Percentiles rank a stretch among this genome's conserved stretches.
phyloP scores from a whole-genome alignment of 2,888 invertebrate species.

The Cremastinae sp. region DNA sequence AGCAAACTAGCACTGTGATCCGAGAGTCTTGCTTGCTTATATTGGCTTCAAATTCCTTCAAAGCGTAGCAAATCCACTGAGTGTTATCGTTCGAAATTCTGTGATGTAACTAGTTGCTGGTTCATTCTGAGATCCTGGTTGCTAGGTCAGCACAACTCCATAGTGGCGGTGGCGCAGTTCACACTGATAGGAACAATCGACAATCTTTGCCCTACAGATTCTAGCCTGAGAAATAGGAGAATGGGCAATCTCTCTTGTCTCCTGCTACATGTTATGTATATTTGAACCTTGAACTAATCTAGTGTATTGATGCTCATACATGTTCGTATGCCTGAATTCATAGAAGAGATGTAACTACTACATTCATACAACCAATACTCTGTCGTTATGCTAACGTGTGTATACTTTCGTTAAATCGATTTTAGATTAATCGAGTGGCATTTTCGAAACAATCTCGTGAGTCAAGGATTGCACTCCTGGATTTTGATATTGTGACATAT shows the following conservation, averaged over 20 bases:
- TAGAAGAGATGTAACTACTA: conserved; percentile 24
- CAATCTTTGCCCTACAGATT: conserved; percentile 44
- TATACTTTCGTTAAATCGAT: conserved; percentile 37
- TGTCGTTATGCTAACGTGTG: conserved; percentile 9
- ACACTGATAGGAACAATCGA: conserved; percentile 34
- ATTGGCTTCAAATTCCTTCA: conserved; percentile 27
- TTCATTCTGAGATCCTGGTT: too few relatives aligned
- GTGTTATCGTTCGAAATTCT: conserved; percentile 28
- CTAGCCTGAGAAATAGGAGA: conserved; percentile 35
- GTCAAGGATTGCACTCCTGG: too few relatives aligned
- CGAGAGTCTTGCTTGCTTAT: conserved; percentile 17
- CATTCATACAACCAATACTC: conserved; percentile 10
- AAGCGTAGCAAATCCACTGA: conserved; percentile 32
- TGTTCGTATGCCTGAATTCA: conserved; percentile 42
- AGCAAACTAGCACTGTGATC: conserved; percentile 25
- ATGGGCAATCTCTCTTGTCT: conserved; percentile 21
- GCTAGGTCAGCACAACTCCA: conserved; percentile 31
- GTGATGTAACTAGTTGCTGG: conserved; percentile 12
- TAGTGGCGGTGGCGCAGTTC: conserved; percentile 35
- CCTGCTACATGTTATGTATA: conserved; percentile 35
- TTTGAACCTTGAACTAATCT: conserved; percentile 25
- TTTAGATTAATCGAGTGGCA: conserved; percentile 33
- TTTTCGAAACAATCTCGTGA: neutral
- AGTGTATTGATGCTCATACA: conserved; percentile 41
- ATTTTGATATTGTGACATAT: too few relatives aligned